Evolutionary conservation across 37 sponge, comb jelly and placozoan species (phyloP), one percentile per base, ranked within the genome.

Genomic region (Corticium candelabrum): DNA sequence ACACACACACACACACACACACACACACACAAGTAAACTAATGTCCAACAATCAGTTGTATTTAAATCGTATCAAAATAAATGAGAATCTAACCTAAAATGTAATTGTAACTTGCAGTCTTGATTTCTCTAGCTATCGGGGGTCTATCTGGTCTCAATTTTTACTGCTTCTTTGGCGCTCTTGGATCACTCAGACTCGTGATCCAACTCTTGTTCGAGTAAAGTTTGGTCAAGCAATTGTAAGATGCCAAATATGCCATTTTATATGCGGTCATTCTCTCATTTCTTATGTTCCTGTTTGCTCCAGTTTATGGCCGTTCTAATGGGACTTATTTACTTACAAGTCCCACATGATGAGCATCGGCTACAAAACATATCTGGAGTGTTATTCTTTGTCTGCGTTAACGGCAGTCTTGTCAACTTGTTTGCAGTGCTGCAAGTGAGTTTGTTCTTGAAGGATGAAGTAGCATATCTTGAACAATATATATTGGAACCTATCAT

Each of bases 1-100:
- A 43, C 56, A 43, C 56, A 43, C 56, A 43, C 56, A 43, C 56
- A 43, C 56, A 43, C 56, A 43, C 56, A 43, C 56, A 43, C 56
- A 43, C 56, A 43, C 56, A 43, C 56, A 21, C 56, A 43, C 5
- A 43, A 21, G 56, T 5, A 11, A 5, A 43, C 56, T 43, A 43
- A 43, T 21, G 5, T 5, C 56, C 11, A 5, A 43, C 56, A 43
- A 5, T 11, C 56, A 21, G 56, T 43, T 43, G 56, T 43, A 11
- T 43, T 11, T 43, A 11, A 21, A 21, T 11, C 11, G 56, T 43
- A n/a, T n/a, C n/a, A n/a, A n/a, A n/a, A n/a, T n/a, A n/a, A n/a
- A n/a, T n/a, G n/a, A n/a, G n/a, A n/a, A n/a, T n/a, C n/a, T n/a
- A n/a, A n/a, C n/a, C n/a, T n/a, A n/a, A n/a, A n/a, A n/a, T 70